Evolutionary conservation across 2,113 vertebrate genomes (phyloP).

Genomic region (Stegastes partitus): DNA sequence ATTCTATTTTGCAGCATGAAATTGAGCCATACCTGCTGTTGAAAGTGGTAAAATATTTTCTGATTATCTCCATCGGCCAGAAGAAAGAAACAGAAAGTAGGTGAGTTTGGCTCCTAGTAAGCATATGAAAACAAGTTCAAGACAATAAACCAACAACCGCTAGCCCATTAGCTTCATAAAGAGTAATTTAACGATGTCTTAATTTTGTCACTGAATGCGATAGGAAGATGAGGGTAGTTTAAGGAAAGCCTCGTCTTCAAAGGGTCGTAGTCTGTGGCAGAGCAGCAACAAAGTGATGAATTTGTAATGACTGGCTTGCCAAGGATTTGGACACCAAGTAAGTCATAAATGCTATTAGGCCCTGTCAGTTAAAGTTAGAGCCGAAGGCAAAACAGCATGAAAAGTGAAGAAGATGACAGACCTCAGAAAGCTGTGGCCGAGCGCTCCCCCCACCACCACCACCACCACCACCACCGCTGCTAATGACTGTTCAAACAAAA

Average conservation of each 20-base stretch:
- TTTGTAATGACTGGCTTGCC: neutral
- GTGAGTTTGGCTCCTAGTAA: no score
- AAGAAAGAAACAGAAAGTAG: neutral
- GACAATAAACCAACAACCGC: no score
- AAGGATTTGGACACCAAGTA: neutral
- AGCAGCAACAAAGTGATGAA: neutral
- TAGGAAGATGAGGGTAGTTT: constrained; percentile 6
- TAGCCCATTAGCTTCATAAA: constrained; percentile 24
- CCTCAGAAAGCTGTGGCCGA: neutral
- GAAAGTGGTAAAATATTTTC: neutral
- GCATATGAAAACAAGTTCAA: no score
- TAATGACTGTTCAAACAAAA: neutral
- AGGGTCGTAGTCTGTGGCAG: neutral
- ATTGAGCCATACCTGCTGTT: neutral
- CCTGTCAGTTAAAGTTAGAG: neutral
- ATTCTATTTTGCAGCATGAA: neutral
- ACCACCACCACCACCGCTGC: no score
- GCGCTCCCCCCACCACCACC: accelerated
- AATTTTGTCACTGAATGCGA: constrained; percentile 4
- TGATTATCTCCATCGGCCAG: neutral
- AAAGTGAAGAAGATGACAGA: neutral
- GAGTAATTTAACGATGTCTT: neutral
- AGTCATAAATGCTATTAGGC: neutral
- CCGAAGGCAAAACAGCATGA: neutral
- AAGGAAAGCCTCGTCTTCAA: constrained; percentile 1